Evolutionary conservation across 1,140 invertebrate species (phyloP), one percentile per base, ranked within the genome.

Genomic region (Drosophila navojoa): DNA sequence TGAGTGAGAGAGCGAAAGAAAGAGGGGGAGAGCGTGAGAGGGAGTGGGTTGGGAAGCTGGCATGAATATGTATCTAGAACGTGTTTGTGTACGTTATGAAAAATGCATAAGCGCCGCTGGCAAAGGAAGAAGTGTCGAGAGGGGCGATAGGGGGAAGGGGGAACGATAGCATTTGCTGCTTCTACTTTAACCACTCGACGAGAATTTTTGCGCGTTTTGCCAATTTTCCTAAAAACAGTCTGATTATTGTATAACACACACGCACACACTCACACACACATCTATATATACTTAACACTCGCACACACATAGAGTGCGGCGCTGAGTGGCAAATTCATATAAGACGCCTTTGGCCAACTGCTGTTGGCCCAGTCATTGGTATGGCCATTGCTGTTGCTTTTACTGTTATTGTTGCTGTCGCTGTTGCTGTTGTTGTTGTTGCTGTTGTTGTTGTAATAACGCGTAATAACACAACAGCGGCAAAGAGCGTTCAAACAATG

Each of bases 41-140:
- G 6, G 29, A 32, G 29, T 5, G 29, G 6, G 4, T 5, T 3
- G 6, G 32, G 6, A 9, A 32, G 32, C 3, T 45, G 25, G 45
- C 66, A 77, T 61, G 80, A 67, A 68, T 85, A 73, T 76, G 81
- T 81, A 78, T 66, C 44, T 62, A 76, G 84, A 72, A 82, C 84
- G 82, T 87, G 79, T 82, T 79, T 76, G 76, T 62, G 70, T 73
- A 54, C 35, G 67, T 71, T 77, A 89, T 89, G 84, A 89, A 89
- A 89, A 89, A 89, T 87, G 84, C 84, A 87, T 89, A 87, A 84
- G 84, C 84, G 76, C 73, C 79, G 71, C 78, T 45, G 60, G 79
- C 79, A 16, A 59, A 55, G 67, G 27, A 50, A 62, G n/a, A n/a
- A n/a, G n/a, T n/a, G n/a, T n/a, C n/a, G n/a, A n/a, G n/a, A n/a